These are phyloP conservation scores for Uropsilus gracilis DNA, from an alignment of 2,113 vertebrate species.

Conservation along the genomic window DNA sequence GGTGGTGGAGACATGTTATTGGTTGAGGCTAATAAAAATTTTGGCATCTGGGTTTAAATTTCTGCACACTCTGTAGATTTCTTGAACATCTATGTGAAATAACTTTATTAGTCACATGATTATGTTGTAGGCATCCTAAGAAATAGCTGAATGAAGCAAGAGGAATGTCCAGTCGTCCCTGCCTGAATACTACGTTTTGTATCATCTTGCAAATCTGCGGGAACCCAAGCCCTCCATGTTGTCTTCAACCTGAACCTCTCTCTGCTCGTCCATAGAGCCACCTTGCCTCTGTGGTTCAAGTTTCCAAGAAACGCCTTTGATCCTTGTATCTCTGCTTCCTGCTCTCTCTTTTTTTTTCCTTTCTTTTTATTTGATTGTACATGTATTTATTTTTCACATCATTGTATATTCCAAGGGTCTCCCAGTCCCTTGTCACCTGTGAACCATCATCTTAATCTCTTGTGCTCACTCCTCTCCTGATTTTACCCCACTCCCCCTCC, in stretches of 20 bases:
- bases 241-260: neutral
- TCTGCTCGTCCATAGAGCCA: neutral
- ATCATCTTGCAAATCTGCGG: neutral
- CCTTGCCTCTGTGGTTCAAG: neutral
- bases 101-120: neutral
- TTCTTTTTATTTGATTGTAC: too few relatives aligned
- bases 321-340: neutral
- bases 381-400: too few relatives aligned
- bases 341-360: too few relatives aligned
- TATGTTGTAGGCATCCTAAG: neutral
- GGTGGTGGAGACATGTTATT: neutral
- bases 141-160: neutral
- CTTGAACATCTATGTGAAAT: conserved; percentile 44
- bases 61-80: conserved; percentile 39
- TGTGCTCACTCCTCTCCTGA: too few relatives aligned
- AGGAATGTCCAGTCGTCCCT: neutral
- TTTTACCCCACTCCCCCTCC: too few relatives aligned
- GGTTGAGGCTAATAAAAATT: conserved; percentile 38
- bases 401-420: too few relatives aligned
- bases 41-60: conserved; percentile 34
- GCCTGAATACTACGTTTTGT: neutral
- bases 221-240: too few relatives aligned
- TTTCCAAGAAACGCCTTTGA: neutral
- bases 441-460: too few relatives aligned
- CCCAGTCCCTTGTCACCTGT: too few relatives aligned